A percentile compares a stretch with the other conserved stretches of the same genome.
These are phyloP conservation scores for Trididemnum nubilum DNA, from an alignment of 23 tunicate genomes.

Conservation along the genomic window DNA sequence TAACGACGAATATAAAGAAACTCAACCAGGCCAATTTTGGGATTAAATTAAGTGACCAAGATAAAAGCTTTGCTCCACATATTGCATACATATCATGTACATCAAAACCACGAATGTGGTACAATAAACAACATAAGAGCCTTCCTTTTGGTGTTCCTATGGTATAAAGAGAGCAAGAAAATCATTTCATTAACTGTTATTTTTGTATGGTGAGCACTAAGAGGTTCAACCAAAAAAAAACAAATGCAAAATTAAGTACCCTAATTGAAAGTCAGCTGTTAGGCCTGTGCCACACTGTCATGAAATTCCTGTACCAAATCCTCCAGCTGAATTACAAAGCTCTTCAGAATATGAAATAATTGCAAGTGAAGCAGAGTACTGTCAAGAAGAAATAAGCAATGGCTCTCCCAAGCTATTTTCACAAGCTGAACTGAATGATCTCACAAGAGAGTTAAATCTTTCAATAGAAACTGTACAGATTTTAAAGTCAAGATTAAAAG, in stretches of 20 bases:
- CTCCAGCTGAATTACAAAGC: constrained; percentile 6
- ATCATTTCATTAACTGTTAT: constrained; percentile 26
- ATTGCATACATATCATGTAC: too few relatives aligned
- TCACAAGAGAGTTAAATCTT: constrained; percentile 41
- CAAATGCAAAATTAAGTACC: neutral
- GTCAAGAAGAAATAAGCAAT: constrained; percentile 1
- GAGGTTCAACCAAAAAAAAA: constrained; percentile 22
- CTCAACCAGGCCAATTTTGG: constrained; percentile 31
- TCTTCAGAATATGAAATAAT: constrained; percentile 27
- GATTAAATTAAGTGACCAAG: constrained; percentile 28
- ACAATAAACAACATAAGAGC: constrained; percentile 32
- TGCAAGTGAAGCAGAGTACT: constrained; percentile 24
- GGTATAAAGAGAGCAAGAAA: constrained; percentile 38
- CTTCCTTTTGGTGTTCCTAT: constrained; percentile 30
- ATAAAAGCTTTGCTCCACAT: constrained; percentile 27
- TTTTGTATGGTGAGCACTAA: too few relatives aligned
- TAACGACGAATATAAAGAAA: constrained; percentile 33
- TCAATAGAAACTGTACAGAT: constrained; percentile 32
- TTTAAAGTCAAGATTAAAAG: constrained; percentile 26
- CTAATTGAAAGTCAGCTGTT: constrained; percentile 11
- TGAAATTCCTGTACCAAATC: constrained; percentile 32
- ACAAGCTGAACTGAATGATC: constrained; percentile 21
- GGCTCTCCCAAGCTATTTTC: constrained; percentile 31
- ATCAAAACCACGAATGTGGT: too few relatives aligned
- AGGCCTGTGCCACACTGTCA: constrained; percentile 30